Base-by-base conservation (phyloP, 92 coral and sea anemone genomes). In the Virgularia gustaviana region DNA sequence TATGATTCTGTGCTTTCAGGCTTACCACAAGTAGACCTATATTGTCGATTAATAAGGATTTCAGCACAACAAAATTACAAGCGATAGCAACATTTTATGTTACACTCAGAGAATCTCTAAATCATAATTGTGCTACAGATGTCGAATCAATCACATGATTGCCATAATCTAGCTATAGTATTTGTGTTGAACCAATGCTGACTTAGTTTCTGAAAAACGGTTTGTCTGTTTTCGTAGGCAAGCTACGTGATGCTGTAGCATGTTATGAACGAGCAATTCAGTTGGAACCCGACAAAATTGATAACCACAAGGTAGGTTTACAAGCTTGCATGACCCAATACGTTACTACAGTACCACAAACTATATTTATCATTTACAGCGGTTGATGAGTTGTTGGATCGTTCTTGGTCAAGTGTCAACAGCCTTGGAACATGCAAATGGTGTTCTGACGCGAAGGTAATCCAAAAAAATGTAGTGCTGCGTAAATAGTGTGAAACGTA, bases 211-310 rank as follows among this genome's bases (percentile, higher is more conserved):
- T 41, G 9, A 43, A 13, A 43, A 57, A 57, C 1, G 1, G 12
- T 27, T 20, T 32, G 31, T 25, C 19, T 9, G 19, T 2, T 4
- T 20, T 66, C 41, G 6, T 53, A 92, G 98, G 98, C 28, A 84
- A 90, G 31, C 90, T 92, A 2, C 88, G 90, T 23, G 98, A 92
- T 78, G 98, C 96, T 0, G 90, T 89, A 4, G 98, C 98, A n/a
- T 88, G 98, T 66, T 92, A 92, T 72, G 98, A 89, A 65, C 79
- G 86, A 58, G 98, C 96, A 19, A 92, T 92, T 15, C 92, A 92
- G 66, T 88, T 86, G 53, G 96, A 92, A 77, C 96, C 98, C 15
- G 81, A 73, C n/a, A 79, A 79, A 54, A 87, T 92, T 0, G 90
- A 83, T 23, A 96, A 89, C 39, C 95, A 88, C 68, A 88, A 88